A percentile compares a stretch with the other conserved stretches of the same genome.
phyloP scores from a whole-genome alignment of 2,888 invertebrate genomes.

The Lampropteryx suffumata region DNA sequence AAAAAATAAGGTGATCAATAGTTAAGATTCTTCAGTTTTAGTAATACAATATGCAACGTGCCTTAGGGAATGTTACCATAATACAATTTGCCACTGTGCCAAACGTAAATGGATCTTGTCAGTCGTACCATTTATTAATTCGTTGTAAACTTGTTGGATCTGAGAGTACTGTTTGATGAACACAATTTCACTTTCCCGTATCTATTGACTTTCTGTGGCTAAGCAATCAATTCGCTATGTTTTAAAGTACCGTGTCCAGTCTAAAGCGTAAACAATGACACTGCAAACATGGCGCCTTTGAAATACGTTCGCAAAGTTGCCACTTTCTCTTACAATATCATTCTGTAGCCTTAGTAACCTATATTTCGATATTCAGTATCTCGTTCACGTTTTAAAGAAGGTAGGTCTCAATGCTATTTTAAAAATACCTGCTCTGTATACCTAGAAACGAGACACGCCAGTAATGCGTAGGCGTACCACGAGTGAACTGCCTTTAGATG shows the following conservation, averaged over 20 bases:
- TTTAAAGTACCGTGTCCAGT: neutral
- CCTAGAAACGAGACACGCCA: conserved; percentile 38
- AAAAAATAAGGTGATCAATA: too few species aligned
- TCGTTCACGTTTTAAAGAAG: conserved; percentile 7
- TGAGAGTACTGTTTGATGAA: too few species aligned
- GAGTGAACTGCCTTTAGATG: conserved; percentile 44
- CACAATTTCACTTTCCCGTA: neutral
- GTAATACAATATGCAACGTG: too few species aligned
- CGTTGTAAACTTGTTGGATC: too few species aligned
- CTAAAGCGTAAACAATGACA: conserved; percentile 7
- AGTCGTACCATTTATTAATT: too few species aligned
- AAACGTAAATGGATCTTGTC: too few species aligned
- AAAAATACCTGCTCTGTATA: conserved; percentile 47
- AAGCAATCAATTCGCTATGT: too few species aligned
- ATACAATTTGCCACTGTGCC: too few species aligned
- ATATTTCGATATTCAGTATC: conserved; percentile 2
- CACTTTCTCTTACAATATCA: neutral
- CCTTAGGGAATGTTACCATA: too few species aligned
- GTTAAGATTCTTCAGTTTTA: too few species aligned
- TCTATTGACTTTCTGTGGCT: neutral
- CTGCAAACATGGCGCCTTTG: neutral
- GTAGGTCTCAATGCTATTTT: conserved; percentile 45
- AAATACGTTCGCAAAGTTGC: neutral
- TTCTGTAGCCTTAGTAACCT: conserved; percentile 1
- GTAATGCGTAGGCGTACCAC: conserved; percentile 59